Base-by-base conservation (phyloP, 1,140 invertebrate species). In the Drosophila erecta region DNA sequence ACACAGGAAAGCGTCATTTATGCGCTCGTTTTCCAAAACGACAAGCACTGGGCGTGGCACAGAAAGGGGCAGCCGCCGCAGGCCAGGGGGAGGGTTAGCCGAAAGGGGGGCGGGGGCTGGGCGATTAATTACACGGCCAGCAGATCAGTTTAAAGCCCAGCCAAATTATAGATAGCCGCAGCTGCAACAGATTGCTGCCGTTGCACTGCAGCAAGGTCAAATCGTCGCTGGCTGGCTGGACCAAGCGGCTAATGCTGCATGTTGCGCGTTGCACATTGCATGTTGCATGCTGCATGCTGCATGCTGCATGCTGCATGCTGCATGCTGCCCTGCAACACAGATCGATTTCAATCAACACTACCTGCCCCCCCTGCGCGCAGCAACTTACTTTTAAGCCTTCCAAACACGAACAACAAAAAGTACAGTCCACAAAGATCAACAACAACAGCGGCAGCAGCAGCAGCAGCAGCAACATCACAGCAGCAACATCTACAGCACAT, bases 1-100 rank as follows among this genome's bases (percentile, higher is more conserved):
- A 89, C 84, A 86, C 83, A 87, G 83, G 83, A 83, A 87, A 83
- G 83, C 83, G 83, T 89, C 83, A 89, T 83, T 86, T 87, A 86
- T 76, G 71, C 76, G 84, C 83, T 86, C 81, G 81, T 86, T 86
- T 67, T 81, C 59, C 79, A 87, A 86, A 71, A 54, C 65, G 76
- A 86, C 83, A 86, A 89, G 75, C 79, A 54, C 70, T 79, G 54
- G 83, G 84, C 81, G 83, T 86, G 83, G 79, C 67, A 64, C 15
- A 47, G 43, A 22, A 27, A 54, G 50, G 12, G 56, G 38, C 3
- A 20, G 17, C 33, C 22, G 37, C 11, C 12, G 7, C 11, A 1
- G 46, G 17, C 3, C 8, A n/a, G 49, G 30, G 38, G 33, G 17
- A 17, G 17, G 17, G 17, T 17, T 17, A 17, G 17, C 1, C 17